Evolutionary conservation across 2,888 invertebrate genomes (phyloP), one percentile per base, ranked within the genome.

Genomic region (Sinelater perroti): DNA sequence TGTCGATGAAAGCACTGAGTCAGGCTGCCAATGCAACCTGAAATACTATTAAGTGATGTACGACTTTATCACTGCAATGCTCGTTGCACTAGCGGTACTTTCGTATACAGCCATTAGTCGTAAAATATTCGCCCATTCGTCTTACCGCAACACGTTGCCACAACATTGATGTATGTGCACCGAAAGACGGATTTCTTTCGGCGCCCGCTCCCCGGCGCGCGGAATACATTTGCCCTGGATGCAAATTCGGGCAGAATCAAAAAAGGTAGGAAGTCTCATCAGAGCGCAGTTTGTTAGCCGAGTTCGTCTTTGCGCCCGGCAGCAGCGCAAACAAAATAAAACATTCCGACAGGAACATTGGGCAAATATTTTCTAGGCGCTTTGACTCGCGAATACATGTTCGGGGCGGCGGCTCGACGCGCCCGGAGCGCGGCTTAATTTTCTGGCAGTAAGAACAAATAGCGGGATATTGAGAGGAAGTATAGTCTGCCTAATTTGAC

Each of bases 401-500:
- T 44, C 33, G 33, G n/a, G 24, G 26, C 31, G 14, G 10, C 20
- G 14, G 7, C 21, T 33, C 8, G n/a, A 6, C 13, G 7, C 2
- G 3, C 16, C 11, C 28, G 26, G 11, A 24, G 20, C 28, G 13
- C 11, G 17, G 28, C 35, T 54, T 54, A 54, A 54, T 46, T 54
- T 54, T 46, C 45, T 54, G 17, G 18, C 10, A 46, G 46, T 46
- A 38, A 54, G 54, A 54, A 54, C 54, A 54, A 54, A 54, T 54
- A 38, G 13, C 14, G 16, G 49, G 33, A 49, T 49, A 55, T 55
- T 24, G 47, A 53, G 49, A 53, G 55, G 49, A 55, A 47, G 47
- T 54, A 35, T 38, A 38, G 46, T 47, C 38, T 46, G 16, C 18
- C 46, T 57, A 57, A 59, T 59, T 55, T 59, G 59, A 50, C 49